Percentiles rank a stretch among this genome's conserved stretches.
Evolutionary conservation across 2,113 vertebrate species (phyloP).

Genomic region (Bubo bubo): DNA sequence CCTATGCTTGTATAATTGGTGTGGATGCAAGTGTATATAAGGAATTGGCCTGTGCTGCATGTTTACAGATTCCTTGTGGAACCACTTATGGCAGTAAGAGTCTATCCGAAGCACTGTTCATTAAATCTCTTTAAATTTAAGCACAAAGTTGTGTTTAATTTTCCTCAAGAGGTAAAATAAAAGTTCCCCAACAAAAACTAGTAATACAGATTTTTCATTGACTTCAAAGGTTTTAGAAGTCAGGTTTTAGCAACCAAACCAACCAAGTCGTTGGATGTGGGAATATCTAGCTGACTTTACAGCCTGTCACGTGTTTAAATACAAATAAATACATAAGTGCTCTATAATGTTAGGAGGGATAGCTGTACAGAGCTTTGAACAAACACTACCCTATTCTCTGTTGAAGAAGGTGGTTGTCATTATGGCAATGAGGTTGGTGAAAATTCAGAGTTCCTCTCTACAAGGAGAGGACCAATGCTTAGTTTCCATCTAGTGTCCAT

Average conservation of each 20-base stretch:
- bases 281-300: neutral
- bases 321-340: neutral
- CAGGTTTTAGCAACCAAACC: neutral
- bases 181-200: neutral
- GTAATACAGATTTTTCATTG: neutral
- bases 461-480: neutral
- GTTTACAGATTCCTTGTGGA: neutral
- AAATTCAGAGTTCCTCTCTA: neutral
- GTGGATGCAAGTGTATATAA: neutral
- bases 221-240: neutral
- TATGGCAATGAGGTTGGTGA: neutral
- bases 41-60: neutral
- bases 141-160: neutral
- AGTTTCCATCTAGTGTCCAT: neutral
- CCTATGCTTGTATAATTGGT: neutral
- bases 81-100: neutral
- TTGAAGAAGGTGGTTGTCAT: neutral
- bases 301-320: neutral
- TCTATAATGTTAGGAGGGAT: neutral
- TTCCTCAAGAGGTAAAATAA: neutral
- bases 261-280: neutral
- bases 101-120: neutral
- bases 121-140: neutral
- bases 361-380: neutral
- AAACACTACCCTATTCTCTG: neutral